Evolutionary conservation across 1,140 invertebrate genomes (phyloP).

Genomic region (Zaprionus lachaisei): DNA sequence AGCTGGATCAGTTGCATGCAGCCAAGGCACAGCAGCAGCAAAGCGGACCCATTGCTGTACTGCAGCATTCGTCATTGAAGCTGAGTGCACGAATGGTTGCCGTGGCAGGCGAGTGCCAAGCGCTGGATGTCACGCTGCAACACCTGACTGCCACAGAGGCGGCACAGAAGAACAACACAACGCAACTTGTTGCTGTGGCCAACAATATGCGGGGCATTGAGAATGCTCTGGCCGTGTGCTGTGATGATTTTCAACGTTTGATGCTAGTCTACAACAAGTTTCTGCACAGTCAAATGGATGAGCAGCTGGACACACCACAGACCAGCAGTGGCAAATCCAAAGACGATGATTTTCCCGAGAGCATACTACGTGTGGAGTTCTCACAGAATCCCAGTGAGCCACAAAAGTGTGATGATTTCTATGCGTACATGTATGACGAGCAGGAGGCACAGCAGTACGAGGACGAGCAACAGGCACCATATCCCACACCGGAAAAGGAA

Average conservation of each 20-base stretch:
- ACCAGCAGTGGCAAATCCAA: background rate
- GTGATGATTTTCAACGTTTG: slow-evolving; percentile 80
- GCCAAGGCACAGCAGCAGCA: slow-evolving; percentile 56
- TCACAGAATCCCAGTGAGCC: slow-evolving; percentile 67
- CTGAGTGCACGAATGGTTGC: slow-evolving; percentile 82
- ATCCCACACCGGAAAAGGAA: slow-evolving; percentile 69
- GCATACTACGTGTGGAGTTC: slow-evolving; percentile 74
- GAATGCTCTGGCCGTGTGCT: slow-evolving; percentile 74
- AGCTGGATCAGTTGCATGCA: slow-evolving; percentile 66
- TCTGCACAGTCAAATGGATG: slow-evolving; percentile 71
- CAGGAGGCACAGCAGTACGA: slow-evolving; percentile 62
- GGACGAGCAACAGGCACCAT: slow-evolving; percentile 63
- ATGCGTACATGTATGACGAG: slow-evolving; percentile 83
- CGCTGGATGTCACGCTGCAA: slow-evolving; percentile 75
- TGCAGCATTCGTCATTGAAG: slow-evolving; percentile 80
- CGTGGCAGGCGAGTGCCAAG: slow-evolving; percentile 79
- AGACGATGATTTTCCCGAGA: slow-evolving; percentile 70
- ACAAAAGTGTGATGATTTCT: slow-evolving; percentile 74
- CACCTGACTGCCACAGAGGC: slow-evolving; percentile 69
- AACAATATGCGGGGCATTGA: slow-evolving; percentile 81
- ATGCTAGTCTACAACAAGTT: slow-evolving; percentile 84
- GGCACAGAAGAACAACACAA: slow-evolving; percentile 69
- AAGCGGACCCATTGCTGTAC: slow-evolving; percentile 68
- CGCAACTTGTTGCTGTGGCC: slow-evolving; percentile 72
- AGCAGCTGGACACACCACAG: slow-evolving; percentile 27